These are phyloP conservation scores for Spea hammondii DNA, from an alignment of 2,797 vertebrate species.

Conservation along the genomic window DNA sequence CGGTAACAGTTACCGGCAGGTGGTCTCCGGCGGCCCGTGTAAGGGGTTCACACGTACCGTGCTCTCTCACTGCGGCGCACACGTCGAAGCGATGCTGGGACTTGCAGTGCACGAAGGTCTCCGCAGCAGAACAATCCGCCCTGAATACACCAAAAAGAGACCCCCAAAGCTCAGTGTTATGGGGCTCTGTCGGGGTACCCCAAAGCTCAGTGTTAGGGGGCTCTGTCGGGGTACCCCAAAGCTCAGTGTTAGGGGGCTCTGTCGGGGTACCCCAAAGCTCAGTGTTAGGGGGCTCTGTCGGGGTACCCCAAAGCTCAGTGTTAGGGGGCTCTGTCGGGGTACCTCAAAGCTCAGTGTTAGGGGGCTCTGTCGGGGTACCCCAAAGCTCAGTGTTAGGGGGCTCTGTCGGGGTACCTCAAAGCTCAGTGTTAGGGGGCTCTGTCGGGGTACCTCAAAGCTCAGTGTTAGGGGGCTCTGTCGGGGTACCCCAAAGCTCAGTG, in stretches of 20 bases:
- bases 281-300: not conserved
- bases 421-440: not conserved
- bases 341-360: not conserved
- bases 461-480: not conserved
- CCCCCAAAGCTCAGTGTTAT: too few relatives aligned
- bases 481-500: not conserved
- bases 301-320: not conserved
- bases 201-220: too few relatives aligned
- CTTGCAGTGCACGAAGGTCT: slow-evolving; percentile 79
- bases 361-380: too few relatives aligned
- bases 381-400: too few relatives aligned
- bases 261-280: too few relatives aligned
- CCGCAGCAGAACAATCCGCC: slow-evolving; percentile 71
- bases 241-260: too few relatives aligned
- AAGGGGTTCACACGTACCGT: slow-evolving; percentile 70
- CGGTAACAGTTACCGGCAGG: too few relatives aligned
- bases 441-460: not conserved
- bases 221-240: too few relatives aligned
- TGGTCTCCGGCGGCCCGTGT: too few relatives aligned
- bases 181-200: too few relatives aligned
- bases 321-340: not conserved
- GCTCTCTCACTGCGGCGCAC: slow-evolving; percentile 69
- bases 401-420: too few relatives aligned
- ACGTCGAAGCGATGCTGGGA: slow-evolving; percentile 77
- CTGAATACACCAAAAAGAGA: slow-evolving; percentile 58